phyloP scores from a whole-genome alignment of 1,140 invertebrate species.

The Danaus plexippus region DNA sequence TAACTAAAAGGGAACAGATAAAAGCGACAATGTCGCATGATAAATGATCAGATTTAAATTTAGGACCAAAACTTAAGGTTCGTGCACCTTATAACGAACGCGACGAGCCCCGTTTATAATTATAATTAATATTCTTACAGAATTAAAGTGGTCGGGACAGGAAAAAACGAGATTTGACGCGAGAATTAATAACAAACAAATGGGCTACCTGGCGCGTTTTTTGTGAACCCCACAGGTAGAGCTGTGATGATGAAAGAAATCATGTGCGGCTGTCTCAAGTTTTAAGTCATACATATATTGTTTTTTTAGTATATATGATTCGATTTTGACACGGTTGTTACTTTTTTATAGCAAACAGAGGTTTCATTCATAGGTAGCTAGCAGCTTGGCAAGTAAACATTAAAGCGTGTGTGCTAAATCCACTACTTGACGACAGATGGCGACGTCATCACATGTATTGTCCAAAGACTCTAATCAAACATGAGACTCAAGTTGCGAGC shows the following conservation, averaged over 20 bases:
- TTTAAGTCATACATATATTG: slow-evolving; percentile 41
- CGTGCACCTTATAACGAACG: slow-evolving; percentile 54
- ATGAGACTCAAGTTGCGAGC: slow-evolving; percentile 29
- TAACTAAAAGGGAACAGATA: slow-evolving; percentile 52
- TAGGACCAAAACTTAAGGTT: slow-evolving; percentile 52
- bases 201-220: slow-evolving; percentile 70
- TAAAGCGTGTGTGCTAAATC: slow-evolving; percentile 33
- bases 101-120: slow-evolving; percentile 66
- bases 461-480: slow-evolving; percentile 28
- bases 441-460: slow-evolving; percentile 26
- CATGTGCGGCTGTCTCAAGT: slow-evolving; percentile 61
- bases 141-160: slow-evolving; percentile 60
- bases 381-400: slow-evolving; percentile 37
- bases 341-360: slow-evolving; percentile 46
- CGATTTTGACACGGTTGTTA: slow-evolving; percentile 61
- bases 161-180: slow-evolving; percentile 62
- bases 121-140: slow-evolving; percentile 71
- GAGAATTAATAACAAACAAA: slow-evolving; percentile 72
- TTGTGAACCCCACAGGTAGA: slow-evolving; percentile 65
- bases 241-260: slow-evolving; percentile 61
- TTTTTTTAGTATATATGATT: slow-evolving; percentile 32
- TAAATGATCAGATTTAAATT: slow-evolving; percentile 69
- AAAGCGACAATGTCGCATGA: slow-evolving; percentile 67
- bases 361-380: slow-evolving; percentile 51
- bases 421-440: slow-evolving; percentile 59